Conservation (phyloP, 2,797 vertebrate species). For the Tinamus major region DNA sequence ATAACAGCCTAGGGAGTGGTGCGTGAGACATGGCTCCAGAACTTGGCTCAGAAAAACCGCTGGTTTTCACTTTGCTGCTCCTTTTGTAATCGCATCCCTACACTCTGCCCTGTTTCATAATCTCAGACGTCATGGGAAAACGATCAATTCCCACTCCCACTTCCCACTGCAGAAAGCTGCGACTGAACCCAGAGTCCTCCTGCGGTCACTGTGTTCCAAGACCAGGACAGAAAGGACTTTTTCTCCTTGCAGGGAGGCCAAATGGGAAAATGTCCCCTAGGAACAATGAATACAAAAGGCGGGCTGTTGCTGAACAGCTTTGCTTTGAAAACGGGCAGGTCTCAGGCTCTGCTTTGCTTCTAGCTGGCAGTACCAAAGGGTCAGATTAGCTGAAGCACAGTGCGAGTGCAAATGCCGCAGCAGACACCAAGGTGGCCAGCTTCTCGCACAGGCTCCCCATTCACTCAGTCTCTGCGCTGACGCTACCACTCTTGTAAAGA, state of each 20-base stretch:
- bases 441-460: neutral
- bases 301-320: neutral
- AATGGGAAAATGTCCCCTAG: neutral
- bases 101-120: neutral
- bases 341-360: neutral
- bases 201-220: neutral
- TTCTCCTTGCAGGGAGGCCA: neutral
- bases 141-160: neutral
- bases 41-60: neutral
- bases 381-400: neutral
- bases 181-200: neutral
- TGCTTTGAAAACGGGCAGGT: neutral
- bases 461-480: neutral
- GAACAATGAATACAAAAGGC: neutral
- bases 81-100: neutral
- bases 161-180: neutral
- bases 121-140: neutral
- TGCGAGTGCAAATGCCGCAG: fast-evolving
- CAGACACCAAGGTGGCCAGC: neutral
- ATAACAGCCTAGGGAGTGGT: neutral
- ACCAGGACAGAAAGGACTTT: neutral
- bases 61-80: neutral
- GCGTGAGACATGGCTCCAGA: neutral
- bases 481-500: neutral
- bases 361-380: neutral